Evolutionary conservation across 2,797 vertebrate species (phyloP).

Genomic region (Darevskia nairensis): DNA sequence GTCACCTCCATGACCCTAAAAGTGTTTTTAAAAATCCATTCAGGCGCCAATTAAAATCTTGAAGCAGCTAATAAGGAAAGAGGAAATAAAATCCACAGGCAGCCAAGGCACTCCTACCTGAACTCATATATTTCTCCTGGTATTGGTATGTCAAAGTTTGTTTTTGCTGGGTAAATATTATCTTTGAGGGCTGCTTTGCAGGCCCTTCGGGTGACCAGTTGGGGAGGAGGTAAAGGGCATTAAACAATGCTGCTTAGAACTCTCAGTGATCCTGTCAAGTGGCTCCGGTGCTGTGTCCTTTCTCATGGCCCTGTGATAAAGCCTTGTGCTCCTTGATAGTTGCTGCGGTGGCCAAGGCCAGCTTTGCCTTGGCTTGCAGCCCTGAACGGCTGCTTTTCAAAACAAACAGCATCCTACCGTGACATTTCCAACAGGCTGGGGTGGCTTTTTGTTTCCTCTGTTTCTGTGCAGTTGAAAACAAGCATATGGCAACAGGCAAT

Average conservation of each 20-base stretch:
- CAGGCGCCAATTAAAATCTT: slow-evolving; percentile 2
- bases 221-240: background rate
- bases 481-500: background rate
- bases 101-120: background rate
- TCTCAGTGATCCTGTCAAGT: background rate
- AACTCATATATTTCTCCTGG: background rate
- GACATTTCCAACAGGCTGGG: background rate
- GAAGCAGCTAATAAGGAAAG: background rate
- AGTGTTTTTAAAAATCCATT: background rate
- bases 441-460: background rate
- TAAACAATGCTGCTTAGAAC: background rate
- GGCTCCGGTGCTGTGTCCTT: background rate
- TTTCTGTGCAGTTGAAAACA: background rate
- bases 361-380: background rate
- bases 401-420: background rate
- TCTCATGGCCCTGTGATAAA: background rate
- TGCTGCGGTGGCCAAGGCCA: slow-evolving; percentile 27
- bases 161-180: slow-evolving; percentile 53
- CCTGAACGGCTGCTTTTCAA: background rate
- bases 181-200: slow-evolving; percentile 41
- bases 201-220: background rate
- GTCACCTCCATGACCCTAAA: background rate
- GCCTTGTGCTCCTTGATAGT: background rate
- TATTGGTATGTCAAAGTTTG: slow-evolving; percentile 20
- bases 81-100: background rate